These are phyloP conservation scores for Dissostichus mawsoni DNA, from an alignment of 2,113 vertebrate species.

Conservation along the genomic window DNA sequence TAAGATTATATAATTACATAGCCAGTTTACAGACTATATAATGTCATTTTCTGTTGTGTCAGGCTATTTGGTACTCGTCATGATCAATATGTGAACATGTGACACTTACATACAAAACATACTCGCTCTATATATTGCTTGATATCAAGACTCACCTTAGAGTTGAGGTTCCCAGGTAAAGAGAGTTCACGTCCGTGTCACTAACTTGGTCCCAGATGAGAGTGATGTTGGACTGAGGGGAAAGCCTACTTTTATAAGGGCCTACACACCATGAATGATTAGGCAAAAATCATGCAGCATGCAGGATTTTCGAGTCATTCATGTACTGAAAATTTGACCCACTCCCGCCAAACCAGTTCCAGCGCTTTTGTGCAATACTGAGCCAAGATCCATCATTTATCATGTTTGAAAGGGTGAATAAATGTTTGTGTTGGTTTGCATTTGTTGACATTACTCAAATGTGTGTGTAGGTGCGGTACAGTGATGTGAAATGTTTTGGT, in stretches of 20 bases:
- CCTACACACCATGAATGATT: not conserved
- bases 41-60: too few species aligned
- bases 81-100: not conserved
- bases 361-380: too few species aligned
- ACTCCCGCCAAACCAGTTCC: not conserved
- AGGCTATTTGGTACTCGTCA: too few species aligned
- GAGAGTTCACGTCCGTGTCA: slow-evolving; percentile 30
- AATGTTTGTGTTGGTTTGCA: not conserved
- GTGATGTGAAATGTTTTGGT: not conserved
- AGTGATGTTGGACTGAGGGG: slow-evolving; percentile 28
- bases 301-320: not conserved
- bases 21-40: too few species aligned
- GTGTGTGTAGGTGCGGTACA: not conserved
- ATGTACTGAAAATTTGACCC: not conserved
- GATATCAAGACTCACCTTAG: slow-evolving; percentile 50
- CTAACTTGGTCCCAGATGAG: slow-evolving; percentile 21
- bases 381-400: not conserved
- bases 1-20: too few species aligned
- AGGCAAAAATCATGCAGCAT: not conserved
- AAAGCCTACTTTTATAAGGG: slow-evolving; percentile 49
- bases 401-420: not conserved
- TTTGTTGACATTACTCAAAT: not conserved
- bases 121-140: not conserved
- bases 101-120: not conserved
- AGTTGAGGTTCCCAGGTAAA: slow-evolving; percentile 8